Percentiles rank a stretch among this genome's conserved stretches.
Evolutionary conservation across 1,140 invertebrate genomes (phyloP).

Genomic region (Atopsyche davidsoni): DNA sequence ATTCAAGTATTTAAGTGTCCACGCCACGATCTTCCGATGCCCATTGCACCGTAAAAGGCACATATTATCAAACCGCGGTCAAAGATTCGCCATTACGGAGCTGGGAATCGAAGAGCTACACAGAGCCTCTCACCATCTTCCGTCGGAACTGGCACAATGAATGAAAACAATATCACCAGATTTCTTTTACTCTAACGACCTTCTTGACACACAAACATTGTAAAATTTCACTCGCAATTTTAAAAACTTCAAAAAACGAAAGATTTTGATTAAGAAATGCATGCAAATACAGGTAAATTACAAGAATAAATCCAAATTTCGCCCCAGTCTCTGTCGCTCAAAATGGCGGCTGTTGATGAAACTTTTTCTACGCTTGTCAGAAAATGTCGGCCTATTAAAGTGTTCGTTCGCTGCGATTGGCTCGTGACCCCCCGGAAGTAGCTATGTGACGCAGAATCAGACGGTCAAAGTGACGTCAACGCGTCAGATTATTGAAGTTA

Average conservation of each 20-base stretch:
- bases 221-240: slow-evolving; percentile 48
- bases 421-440: slow-evolving; percentile 50
- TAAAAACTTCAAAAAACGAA: slow-evolving; percentile 49
- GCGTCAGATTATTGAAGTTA: slow-evolving; percentile 25
- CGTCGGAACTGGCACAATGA: slow-evolving; percentile 58
- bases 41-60: slow-evolving; percentile 59
- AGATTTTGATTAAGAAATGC: slow-evolving; percentile 50
- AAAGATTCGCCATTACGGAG: slow-evolving; percentile 64
- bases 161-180: slow-evolving; percentile 54
- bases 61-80: slow-evolving; percentile 59
- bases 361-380: slow-evolving; percentile 89
- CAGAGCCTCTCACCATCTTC: slow-evolving; percentile 63
- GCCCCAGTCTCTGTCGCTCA: slow-evolving; percentile 68
- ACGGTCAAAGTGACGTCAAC: slow-evolving; percentile 45
- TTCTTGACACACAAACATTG: slow-evolving; percentile 42
- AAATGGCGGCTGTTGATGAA: slow-evolving; percentile 90
- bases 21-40: slow-evolving; percentile 57
- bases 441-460: slow-evolving; percentile 37
- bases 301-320: slow-evolving; percentile 61
- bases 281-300: slow-evolving; percentile 55
- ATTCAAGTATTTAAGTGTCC: slow-evolving; percentile 44
- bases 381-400: slow-evolving; percentile 70
- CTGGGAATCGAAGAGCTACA: slow-evolving; percentile 53
- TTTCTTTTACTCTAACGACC: slow-evolving; percentile 44
- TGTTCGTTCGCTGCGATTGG: slow-evolving; percentile 50